Evolutionary conservation across 2,797 vertebrate genomes (phyloP).

Genomic region (Streptopelia turtur): DNA sequence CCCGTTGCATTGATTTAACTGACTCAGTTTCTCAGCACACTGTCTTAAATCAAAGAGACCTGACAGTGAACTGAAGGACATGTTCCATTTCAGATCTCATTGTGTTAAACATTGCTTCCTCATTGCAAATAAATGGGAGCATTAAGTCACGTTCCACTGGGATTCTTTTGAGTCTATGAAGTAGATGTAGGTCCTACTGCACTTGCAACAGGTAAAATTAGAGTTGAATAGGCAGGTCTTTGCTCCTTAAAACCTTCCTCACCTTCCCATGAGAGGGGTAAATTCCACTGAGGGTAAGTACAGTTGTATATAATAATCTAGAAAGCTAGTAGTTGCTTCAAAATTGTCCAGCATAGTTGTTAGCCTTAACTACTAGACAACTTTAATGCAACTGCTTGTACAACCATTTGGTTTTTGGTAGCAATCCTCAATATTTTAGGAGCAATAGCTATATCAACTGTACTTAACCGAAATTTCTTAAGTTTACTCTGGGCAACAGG

Average conservation of each 20-base stretch:
- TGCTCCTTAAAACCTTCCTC: background rate
- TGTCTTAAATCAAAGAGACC: background rate
- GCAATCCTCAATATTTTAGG: background rate
- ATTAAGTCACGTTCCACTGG: constrained; percentile 10
- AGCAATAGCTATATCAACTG: background rate
- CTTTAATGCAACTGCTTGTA: background rate
- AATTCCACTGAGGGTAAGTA: background rate
- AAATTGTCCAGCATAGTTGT: background rate
- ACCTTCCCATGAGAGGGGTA: background rate
- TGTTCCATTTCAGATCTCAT: background rate
- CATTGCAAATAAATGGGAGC: constrained; percentile 35
- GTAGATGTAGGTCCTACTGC: background rate
- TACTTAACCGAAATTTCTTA: background rate
- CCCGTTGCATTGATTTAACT: background rate
- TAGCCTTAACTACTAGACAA: background rate
- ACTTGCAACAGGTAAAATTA: background rate
- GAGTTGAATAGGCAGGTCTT: background rate
- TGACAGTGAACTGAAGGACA: background rate
- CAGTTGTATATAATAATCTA: background rate
- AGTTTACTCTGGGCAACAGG: background rate
- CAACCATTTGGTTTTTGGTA: background rate
- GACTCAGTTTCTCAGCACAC: background rate
- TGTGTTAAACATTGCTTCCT: constrained; percentile 16
- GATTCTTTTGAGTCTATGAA: constrained; percentile 6
- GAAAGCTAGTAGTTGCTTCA: background rate